These are phyloP conservation scores for Furcula furcula DNA, from an alignment of 2,888 invertebrate genomes.

Conservation along the genomic window DNA sequence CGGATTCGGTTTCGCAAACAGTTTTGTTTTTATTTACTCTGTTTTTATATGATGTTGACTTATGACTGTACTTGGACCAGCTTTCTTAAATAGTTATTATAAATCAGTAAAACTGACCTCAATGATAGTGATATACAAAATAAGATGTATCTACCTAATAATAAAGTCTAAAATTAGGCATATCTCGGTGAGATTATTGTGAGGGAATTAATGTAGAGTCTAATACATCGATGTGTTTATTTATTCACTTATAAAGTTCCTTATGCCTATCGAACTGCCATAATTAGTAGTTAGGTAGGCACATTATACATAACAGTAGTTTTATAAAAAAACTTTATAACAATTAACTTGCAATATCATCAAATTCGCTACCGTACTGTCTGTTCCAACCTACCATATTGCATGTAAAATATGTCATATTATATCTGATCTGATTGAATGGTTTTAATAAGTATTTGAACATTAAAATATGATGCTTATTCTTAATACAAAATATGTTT, in stretches of 20 bases:
- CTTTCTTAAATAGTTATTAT: slow-evolving; percentile 52
- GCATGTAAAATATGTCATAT: slow-evolving; percentile 17
- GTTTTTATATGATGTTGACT: slow-evolving; percentile 61
- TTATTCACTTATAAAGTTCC: slow-evolving; percentile 42
- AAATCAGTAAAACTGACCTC: slow-evolving; percentile 66
- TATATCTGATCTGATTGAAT: slow-evolving; percentile 31
- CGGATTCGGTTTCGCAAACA: slow-evolving; percentile 23
- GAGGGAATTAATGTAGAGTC: slow-evolving; percentile 12
- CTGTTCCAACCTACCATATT: slow-evolving; percentile 5
- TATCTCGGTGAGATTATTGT: slow-evolving; percentile 42
- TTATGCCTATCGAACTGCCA: slow-evolving; percentile 31
- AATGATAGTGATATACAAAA: slow-evolving; percentile 43
- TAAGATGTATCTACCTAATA: slow-evolving; percentile 35
- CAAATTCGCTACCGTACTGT: slow-evolving; percentile 12
- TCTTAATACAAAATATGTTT: slow-evolving; percentile 10
- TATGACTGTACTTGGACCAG: slow-evolving; percentile 63
- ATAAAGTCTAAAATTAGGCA: slow-evolving; percentile 47
- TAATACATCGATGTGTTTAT: slow-evolving; percentile 12
- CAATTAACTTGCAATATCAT: slow-evolving; percentile 13
- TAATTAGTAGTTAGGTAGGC: slow-evolving; percentile 20
- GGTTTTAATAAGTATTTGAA: slow-evolving; percentile 23
- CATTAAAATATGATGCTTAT: slow-evolving; percentile 34
- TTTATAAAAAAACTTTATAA: slow-evolving; percentile 17
- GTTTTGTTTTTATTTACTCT: slow-evolving; percentile 58
- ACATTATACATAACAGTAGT: slow-evolving; percentile 17